Evolutionary conservation across 2,797 vertebrate species (phyloP).

Genomic region (Geranospiza caerulescens): DNA sequence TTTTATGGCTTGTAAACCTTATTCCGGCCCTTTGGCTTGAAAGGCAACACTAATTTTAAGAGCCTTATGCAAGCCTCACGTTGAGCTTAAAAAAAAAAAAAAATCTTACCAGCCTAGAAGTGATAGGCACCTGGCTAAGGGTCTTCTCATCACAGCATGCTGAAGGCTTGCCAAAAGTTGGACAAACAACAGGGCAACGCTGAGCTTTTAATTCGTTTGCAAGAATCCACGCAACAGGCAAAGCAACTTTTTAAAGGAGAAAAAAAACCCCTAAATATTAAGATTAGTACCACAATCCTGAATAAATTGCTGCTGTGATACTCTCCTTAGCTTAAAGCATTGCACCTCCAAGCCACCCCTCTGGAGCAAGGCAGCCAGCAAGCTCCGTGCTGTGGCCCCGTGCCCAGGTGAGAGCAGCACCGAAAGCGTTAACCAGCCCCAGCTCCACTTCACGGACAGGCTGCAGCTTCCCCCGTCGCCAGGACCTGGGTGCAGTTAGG

Average conservation of each 20-base stretch:
- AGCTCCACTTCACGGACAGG: fast-evolving
- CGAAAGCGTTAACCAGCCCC: neutral
- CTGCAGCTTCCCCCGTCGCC: neutral
- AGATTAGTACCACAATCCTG: neutral
- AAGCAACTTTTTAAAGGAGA: too few relatives aligned
- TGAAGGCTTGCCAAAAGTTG: neutral
- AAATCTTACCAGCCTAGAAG: neutral
- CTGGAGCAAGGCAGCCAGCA: neutral
- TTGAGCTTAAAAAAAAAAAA: neutral
- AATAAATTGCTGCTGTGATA: fast-evolving
- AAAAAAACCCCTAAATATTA: neutral
- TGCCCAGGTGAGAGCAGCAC: neutral
- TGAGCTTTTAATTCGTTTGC: neutral
- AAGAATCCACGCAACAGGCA: neutral
- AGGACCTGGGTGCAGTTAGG: neutral
- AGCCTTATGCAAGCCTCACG: conserved; percentile 44
- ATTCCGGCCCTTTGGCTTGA: conserved; percentile 71
- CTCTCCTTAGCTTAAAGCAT: neutral
- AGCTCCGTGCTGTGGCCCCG: fast-evolving
- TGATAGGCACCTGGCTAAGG: neutral
- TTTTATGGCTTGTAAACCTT: conserved; percentile 73
- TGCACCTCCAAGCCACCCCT: neutral
- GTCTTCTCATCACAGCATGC: neutral
- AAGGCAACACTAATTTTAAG: conserved; percentile 68
- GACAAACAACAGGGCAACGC: neutral